These are phyloP conservation scores for Galeruca laticollis DNA, from an alignment of 2,888 invertebrate genomes.

Conservation along the genomic window DNA sequence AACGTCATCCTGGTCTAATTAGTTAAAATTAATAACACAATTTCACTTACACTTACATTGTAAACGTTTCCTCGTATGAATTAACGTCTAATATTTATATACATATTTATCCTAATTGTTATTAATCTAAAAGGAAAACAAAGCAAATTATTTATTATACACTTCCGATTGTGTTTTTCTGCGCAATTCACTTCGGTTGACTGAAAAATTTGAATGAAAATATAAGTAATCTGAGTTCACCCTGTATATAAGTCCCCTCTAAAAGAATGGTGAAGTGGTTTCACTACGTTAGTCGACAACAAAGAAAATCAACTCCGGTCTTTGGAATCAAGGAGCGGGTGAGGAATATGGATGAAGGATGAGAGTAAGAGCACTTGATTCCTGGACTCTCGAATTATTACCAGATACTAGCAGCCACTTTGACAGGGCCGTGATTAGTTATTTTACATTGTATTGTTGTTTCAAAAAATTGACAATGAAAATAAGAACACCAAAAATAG, in stretches of 20 bases:
- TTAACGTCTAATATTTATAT: too few species aligned
- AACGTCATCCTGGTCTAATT: too few species aligned
- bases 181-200: background rate
- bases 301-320: conserved; percentile 37
- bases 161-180: too few species aligned
- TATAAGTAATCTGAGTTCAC: background rate
- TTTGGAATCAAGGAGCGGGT: conserved; percentile 36
- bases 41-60: too few species aligned
- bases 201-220: background rate
- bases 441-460: background rate
- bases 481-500: too few species aligned
- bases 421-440: conserved; percentile 2
- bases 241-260: conserved; percentile 14
- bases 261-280: conserved; percentile 23
- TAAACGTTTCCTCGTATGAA: too few species aligned
- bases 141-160: too few species aligned
- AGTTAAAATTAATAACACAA: too few species aligned
- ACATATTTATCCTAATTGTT: too few species aligned
- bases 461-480: too few species aligned
- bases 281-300: conserved; percentile 33
- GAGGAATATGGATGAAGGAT: conserved; percentile 28
- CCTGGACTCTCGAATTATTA: conserved; percentile 30
- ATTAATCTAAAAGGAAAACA: too few species aligned
- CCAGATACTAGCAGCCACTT: conserved; percentile 17
- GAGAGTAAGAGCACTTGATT: conserved; percentile 38